Percentiles rank a stretch among this genome's conserved stretches.
phyloP scores from a whole-genome alignment of 1,140 invertebrate species.

The Monochamus saltuarius region DNA sequence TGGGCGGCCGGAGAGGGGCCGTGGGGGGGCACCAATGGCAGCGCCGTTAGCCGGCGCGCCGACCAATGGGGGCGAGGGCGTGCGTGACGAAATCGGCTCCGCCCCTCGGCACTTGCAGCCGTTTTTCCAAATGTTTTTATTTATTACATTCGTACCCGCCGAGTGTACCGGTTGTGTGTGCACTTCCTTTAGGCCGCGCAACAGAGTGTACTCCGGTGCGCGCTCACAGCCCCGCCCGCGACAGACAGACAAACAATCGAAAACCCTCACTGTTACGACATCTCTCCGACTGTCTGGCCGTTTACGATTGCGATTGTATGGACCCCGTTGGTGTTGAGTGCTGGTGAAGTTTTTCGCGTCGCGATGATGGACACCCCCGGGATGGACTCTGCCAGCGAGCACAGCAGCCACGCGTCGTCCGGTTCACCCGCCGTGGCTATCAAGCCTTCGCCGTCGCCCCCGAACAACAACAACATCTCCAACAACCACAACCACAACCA shows the following conservation, averaged over 20 bases:
- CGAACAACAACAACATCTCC: slow-evolving; percentile 50
- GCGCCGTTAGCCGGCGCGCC: slow-evolving; percentile 45
- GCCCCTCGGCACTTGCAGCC: slow-evolving; percentile 43
- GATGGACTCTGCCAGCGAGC: slow-evolving; percentile 71
- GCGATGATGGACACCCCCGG: slow-evolving; percentile 53
- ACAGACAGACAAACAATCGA: slow-evolving; percentile 49
- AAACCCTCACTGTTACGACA: slow-evolving; percentile 42
- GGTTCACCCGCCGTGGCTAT: slow-evolving; percentile 54
- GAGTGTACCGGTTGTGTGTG: slow-evolving; percentile 59
- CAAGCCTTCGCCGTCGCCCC: slow-evolving; percentile 58
- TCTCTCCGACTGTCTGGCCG: slow-evolving; percentile 38
- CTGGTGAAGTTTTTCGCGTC: slow-evolving; percentile 17
- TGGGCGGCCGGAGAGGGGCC: slow-evolving; percentile 37
- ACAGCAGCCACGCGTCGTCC: slow-evolving; percentile 61
- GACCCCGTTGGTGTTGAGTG: slow-evolving; percentile 33
- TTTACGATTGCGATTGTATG: slow-evolving; percentile 39
- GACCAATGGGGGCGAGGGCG: slow-evolving; percentile 33
- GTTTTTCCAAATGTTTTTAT: slow-evolving; percentile 65
- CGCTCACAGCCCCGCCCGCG: slow-evolving; percentile 50
- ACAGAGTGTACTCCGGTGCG: slow-evolving; percentile 46
- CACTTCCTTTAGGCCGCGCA: slow-evolving; percentile 54
- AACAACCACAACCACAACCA: slow-evolving; percentile 50
- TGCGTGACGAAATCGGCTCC: slow-evolving; percentile 35
- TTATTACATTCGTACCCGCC: slow-evolving; percentile 66
- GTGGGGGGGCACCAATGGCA: slow-evolving; percentile 47